These are phyloP conservation scores for Suricata suricatta DNA, from an alignment of 2,113 vertebrate genomes.

Conservation along the genomic window DNA sequence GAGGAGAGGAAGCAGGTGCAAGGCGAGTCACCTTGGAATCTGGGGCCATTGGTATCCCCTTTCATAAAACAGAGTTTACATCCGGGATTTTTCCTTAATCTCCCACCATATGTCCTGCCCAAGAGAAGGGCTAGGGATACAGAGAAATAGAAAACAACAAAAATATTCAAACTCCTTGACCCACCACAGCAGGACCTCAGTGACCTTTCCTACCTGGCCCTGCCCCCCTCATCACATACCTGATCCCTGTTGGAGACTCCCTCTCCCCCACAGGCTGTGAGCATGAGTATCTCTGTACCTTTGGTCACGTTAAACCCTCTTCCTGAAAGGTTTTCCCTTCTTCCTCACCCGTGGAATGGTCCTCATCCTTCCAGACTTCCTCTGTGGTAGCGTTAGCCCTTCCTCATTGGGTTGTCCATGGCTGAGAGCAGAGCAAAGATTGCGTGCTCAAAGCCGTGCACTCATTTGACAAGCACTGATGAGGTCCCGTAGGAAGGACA, in stretches of 20 bases:
- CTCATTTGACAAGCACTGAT: not conserved
- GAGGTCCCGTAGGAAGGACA: not conserved
- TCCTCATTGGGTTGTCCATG: not conserved
- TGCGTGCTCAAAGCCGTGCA: not conserved
- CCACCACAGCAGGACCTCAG: not conserved
- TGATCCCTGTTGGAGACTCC: rapidly evolving
- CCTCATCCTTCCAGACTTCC: not conserved
- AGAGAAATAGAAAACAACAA: not conserved
- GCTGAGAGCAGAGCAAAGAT: not conserved
- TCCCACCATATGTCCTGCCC: not conserved
- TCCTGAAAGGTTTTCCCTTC: not conserved
- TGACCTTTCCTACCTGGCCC: not conserved
- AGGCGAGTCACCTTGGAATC: not conserved
- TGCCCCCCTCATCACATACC: rapidly evolving
- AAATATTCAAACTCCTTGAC: not conserved
- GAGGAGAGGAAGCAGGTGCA: not conserved
- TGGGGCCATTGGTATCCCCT: not conserved
- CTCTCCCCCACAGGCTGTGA: not conserved
- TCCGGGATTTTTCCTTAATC: not conserved
- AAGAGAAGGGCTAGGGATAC: not conserved
- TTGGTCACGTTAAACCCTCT: not conserved
- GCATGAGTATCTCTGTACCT: not conserved
- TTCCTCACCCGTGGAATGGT: not conserved
- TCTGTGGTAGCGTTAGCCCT: not conserved
- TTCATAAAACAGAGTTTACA: not conserved